A percentile compares a stretch with the other conserved stretches of the same genome.
Conservation (phyloP, 2,113 vertebrate genomes). For the Calyptommatus sinebrachiatus region DNA sequence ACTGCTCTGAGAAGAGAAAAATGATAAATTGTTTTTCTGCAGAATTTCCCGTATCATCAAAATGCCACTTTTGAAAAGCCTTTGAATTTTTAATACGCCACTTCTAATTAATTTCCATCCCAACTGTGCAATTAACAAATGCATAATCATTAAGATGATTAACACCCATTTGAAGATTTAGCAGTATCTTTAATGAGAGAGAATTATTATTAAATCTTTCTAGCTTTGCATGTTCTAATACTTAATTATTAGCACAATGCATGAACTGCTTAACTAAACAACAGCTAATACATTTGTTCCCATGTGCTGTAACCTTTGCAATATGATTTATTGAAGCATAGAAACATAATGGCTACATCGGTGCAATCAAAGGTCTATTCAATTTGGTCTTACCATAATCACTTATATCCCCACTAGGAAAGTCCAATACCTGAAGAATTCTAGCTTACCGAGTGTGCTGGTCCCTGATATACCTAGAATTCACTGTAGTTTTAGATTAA, state of each 20-base stretch:
- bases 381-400: conserved; percentile 33
- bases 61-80: conserved; percentile 45
- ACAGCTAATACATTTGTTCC: conserved; percentile 35
- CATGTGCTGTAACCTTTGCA: conserved; percentile 31
- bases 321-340: conserved; percentile 44
- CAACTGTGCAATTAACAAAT: conserved; percentile 63
- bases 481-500: neutral
- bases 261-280: conserved; percentile 55
- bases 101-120: conserved; percentile 64
- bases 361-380: conserved; percentile 32
- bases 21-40: conserved; percentile 23
- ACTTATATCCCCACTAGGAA: conserved; percentile 14
- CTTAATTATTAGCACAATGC: conserved; percentile 56
- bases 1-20: neutral
- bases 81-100: conserved; percentile 58
- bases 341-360: conserved; percentile 30
- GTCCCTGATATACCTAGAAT: neutral
- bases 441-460: neutral
- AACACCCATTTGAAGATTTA: conserved; percentile 63
- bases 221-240: conserved; percentile 58
- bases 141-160: conserved; percentile 66
- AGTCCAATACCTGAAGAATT: conserved; percentile 10
- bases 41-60: conserved; percentile 18
- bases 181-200: conserved; percentile 60
- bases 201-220: conserved; percentile 62